Conservation (phyloP, 2,888 invertebrate species). For the Lochmaea crataegi region DNA sequence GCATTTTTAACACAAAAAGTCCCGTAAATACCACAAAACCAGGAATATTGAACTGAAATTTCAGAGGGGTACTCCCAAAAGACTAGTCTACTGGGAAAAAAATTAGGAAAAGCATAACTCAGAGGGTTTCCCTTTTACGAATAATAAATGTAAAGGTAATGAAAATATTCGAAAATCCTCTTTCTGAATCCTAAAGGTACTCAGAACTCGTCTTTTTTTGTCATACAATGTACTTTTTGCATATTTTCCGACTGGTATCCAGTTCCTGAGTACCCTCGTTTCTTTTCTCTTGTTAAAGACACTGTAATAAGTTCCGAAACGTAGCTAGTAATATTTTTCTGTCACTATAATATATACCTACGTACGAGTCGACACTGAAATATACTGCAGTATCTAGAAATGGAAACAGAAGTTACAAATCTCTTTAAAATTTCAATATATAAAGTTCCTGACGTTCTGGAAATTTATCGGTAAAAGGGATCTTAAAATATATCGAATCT, state of each 20-base stretch:
- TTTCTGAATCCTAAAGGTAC: too few species aligned
- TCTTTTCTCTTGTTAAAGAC: neutral
- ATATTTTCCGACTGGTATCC: neutral
- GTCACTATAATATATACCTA: neutral
- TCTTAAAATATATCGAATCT: constrained; percentile 20
- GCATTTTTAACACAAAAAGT: too few species aligned
- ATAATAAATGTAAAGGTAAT: too few species aligned
- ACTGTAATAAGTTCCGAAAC: neutral
- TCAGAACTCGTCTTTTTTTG: too few species aligned
- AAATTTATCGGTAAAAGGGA: constrained; percentile 27
- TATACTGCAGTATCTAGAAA: constrained; percentile 19
- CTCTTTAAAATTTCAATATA: constrained; percentile 35
- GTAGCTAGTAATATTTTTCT: neutral
- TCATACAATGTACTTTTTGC: neutral
- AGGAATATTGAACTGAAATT: too few species aligned
- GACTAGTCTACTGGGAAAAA: too few species aligned
- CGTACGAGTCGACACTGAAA: constrained; percentile 13
- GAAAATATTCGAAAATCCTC: too few species aligned
- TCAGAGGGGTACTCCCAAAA: too few species aligned
- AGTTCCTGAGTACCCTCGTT: too few species aligned
- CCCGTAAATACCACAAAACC: too few species aligned
- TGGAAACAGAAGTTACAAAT: constrained; percentile 29
- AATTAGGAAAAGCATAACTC: too few species aligned
- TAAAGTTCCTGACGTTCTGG: constrained; percentile 30
- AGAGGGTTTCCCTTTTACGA: too few species aligned